Percentiles rank a stretch among this genome's conserved stretches.
Conservation (phyloP, 2,113 vertebrate genomes). For the Labeo catla region DNA sequence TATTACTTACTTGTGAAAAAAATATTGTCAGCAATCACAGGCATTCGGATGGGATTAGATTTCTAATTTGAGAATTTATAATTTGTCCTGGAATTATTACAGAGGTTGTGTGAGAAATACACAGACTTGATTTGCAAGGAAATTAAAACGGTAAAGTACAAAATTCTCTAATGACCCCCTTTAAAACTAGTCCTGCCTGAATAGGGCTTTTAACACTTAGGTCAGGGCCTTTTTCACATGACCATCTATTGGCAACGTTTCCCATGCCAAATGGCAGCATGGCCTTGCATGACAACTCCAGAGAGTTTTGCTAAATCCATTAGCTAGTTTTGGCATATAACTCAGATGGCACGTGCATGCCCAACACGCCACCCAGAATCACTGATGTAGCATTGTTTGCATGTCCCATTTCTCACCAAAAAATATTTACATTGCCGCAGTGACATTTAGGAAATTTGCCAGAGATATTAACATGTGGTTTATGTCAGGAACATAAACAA, state of each 20-base stretch:
- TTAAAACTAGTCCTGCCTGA: too few species aligned
- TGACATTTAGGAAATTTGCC: not conserved
- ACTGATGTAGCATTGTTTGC: not conserved
- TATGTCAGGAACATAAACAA: not conserved
- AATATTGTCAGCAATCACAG: too few species aligned
- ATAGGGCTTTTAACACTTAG: not conserved
- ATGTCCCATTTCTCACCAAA: not conserved
- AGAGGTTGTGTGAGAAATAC: too few species aligned
- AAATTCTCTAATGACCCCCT: too few species aligned
- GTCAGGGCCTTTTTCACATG: not conserved
- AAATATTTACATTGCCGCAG: not conserved
- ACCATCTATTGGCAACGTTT: not conserved
- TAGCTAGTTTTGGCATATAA: not conserved
- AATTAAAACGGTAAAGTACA: too few species aligned
- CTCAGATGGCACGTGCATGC: not conserved
- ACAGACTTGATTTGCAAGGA: too few species aligned
- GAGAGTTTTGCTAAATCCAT: not conserved
- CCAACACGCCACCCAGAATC: not conserved
- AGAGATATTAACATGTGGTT: not conserved
- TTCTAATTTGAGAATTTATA: too few species aligned
- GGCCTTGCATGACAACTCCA: slow-evolving; percentile 16
- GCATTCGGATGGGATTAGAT: too few species aligned
- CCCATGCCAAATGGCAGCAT: not conserved
- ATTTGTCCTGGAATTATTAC: too few species aligned
- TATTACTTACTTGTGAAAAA: too few species aligned